phyloP scores from a whole-genome alignment of 1,140 invertebrate species.

The Aphis gossypii region DNA sequence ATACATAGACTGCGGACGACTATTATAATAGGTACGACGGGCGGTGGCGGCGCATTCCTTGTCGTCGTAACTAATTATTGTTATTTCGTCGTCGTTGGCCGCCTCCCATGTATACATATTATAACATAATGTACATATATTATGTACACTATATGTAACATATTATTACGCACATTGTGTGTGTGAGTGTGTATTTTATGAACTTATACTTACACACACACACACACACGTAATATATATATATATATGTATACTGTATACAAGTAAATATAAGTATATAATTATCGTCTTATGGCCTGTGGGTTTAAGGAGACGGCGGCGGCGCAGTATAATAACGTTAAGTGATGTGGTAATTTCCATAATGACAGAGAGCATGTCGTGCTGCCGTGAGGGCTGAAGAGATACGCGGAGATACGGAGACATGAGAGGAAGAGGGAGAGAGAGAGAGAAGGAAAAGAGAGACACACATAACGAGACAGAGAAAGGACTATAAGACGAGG shows the following conservation, averaged over 20 bases:
- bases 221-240: neutral
- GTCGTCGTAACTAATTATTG: conserved; percentile 36
- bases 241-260: neutral
- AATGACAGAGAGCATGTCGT: conserved; percentile 31
- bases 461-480: neutral
- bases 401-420: neutral
- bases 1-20: neutral
- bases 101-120: conserved; percentile 7
- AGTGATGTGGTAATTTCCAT: conserved; percentile 52
- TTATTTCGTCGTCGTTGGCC: conserved; percentile 23
- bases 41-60: neutral
- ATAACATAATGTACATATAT: neutral
- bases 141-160: neutral
- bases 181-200: neutral
- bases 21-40: neutral
- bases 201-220: neutral
- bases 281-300: neutral
- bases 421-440: neutral
- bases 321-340: neutral
- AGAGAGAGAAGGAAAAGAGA: neutral
- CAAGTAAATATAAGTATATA: neutral
- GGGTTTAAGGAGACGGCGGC: conserved; percentile 1
- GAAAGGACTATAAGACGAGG: neutral
- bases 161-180: neutral
- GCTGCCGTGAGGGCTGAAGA: neutral